Evolutionary conservation across 2,113 vertebrate species (phyloP).

Genomic region (Ammodytes marinus): DNA sequence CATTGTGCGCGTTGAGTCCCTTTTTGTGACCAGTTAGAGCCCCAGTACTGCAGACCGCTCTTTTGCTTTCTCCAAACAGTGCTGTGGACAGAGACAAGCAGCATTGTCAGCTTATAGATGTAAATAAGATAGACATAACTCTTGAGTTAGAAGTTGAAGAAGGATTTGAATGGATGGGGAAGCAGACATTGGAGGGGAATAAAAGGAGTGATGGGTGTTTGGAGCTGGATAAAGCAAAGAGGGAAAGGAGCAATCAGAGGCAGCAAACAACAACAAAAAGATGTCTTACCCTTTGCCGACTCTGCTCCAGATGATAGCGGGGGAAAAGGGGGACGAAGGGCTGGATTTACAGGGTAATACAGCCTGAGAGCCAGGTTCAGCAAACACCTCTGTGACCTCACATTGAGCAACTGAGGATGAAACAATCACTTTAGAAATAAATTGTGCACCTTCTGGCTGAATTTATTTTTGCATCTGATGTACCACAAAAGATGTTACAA

Average conservation of each 20-base stretch:
- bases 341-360: constrained; percentile 72
- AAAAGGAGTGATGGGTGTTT: background rate
- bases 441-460: background rate
- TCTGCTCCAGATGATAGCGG: constrained; percentile 70
- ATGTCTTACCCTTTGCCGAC: constrained; percentile 56
- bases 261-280: background rate
- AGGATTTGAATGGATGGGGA: background rate
- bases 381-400: constrained; percentile 68
- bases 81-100: constrained; percentile 44
- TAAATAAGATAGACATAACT: background rate
- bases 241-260: background rate
- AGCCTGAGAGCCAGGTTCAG: constrained; percentile 67
- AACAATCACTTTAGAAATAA: background rate
- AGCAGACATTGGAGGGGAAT: background rate
- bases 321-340: fast-evolving
- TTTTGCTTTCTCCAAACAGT: constrained; percentile 78
- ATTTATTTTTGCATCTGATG: background rate
- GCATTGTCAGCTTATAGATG: background rate
- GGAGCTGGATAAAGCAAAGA: background rate
- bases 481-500: background rate
- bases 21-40: constrained; percentile 32
- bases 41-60: constrained; percentile 76
- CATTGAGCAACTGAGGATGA: constrained; percentile 48
- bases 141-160: background rate
- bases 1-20: constrained; percentile 35